Conservation (phyloP, 2,113 vertebrate species). For the Bungarus multicinctus region DNA sequence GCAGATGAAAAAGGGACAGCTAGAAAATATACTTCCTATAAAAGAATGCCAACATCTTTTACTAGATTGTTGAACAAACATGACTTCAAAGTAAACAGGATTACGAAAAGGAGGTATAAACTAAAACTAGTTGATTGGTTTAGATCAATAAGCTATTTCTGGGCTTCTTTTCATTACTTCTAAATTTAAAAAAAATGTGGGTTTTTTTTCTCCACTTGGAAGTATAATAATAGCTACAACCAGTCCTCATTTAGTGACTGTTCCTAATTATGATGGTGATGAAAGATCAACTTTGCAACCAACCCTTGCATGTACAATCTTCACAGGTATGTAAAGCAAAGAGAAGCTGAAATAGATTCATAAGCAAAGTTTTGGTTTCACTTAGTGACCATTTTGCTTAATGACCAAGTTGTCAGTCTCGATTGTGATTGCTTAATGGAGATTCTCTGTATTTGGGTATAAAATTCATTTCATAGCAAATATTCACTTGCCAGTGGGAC, state of each 20-base stretch:
- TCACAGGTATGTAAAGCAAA: background rate
- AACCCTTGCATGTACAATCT: background rate
- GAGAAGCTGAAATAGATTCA: background rate
- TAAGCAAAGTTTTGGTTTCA: background rate
- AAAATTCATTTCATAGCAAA: background rate
- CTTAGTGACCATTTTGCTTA: background rate
- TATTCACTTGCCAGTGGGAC: background rate
- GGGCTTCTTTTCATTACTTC: background rate
- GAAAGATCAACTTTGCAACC: background rate
- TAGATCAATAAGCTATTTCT: background rate
- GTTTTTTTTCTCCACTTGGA: background rate
- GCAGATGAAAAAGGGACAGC: background rate
- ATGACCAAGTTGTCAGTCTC: background rate
- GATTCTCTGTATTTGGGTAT: background rate
- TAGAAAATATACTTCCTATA: background rate
- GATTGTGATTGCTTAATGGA: background rate
- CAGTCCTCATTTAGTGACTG: background rate
- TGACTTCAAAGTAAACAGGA: background rate
- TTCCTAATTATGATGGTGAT: background rate
- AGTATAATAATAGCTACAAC: background rate
- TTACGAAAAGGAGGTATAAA: background rate
- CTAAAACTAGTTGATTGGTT: background rate
- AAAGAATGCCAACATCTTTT: background rate
- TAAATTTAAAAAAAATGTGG: background rate
- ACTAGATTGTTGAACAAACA: background rate